Percentiles rank a stretch among this genome's conserved stretches.
Evolutionary conservation across 1,140 invertebrate genomes (phyloP).

Genomic region (Drosophila paulistorum): DNA sequence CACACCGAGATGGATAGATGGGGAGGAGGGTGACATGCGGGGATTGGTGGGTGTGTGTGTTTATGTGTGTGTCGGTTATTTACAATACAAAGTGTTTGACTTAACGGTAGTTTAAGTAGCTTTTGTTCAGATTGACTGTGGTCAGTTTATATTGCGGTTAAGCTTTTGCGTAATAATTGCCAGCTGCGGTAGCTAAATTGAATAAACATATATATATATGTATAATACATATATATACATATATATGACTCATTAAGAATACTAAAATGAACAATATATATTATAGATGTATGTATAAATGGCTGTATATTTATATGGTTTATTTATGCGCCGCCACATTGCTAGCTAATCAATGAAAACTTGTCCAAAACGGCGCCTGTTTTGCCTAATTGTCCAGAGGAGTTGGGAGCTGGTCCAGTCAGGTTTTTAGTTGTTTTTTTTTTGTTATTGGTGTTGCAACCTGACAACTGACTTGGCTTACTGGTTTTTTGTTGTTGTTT

Average conservation of each 20-base stretch:
- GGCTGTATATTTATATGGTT: constrained; percentile 17
- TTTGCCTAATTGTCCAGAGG: constrained; percentile 32
- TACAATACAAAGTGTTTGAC: constrained; percentile 68
- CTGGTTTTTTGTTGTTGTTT: constrained; percentile 4
- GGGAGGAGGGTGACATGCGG: not conserved
- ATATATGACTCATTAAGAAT: not conserved
- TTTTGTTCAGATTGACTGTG: constrained; percentile 53
- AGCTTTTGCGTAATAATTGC: constrained; percentile 45
- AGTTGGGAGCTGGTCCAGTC: not conserved
- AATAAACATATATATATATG: constrained; percentile 1
- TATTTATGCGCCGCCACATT: not conserved
- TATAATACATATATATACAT: not conserved
- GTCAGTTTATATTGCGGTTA: constrained; percentile 51
- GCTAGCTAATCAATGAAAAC: constrained; percentile 27
- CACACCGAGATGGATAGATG: not conserved
- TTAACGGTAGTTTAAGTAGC: constrained; percentile 69
- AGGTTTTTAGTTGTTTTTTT: too few species aligned
- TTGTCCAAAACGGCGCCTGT: constrained; percentile 26
- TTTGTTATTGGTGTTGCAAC: constrained; percentile 23
- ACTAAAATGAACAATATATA: not conserved
- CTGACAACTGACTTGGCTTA: not conserved
- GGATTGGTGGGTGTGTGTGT: too few species aligned
- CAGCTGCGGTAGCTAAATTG: constrained; percentile 49
- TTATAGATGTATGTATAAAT: not conserved
- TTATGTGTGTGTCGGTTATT: constrained; percentile 34